Evolutionary conservation across 2,113 vertebrate genomes (phyloP), one percentile per base, ranked within the genome.

Genomic region (Hippocampus guttulatus): DNA sequence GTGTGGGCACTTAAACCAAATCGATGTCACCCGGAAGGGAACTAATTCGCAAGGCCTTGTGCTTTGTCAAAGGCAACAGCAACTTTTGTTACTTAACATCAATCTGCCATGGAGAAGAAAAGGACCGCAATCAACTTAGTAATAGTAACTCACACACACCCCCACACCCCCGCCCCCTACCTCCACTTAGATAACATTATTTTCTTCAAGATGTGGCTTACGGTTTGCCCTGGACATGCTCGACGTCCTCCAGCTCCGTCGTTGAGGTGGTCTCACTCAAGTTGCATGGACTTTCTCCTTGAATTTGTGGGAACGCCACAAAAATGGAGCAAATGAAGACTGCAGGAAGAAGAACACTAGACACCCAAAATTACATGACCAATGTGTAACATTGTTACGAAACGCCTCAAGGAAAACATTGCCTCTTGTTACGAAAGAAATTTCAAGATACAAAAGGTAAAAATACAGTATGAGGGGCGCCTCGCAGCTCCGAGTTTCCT

Each of bases 81-180:
- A 79, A 75, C 82, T 79, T 89, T 88, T 84, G 90, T 90, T 85
- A 81, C 84, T 86, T 75, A 82, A 80, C 83, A 83, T 85, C 87
- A 86, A 81, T 86, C 74, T 80, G 73, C 81, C 45, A 79, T 20
- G 38, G 71, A 67, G 79, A 88, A 88, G 79, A 70, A 90, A 88
- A 87, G 81, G 75, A 65, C 71, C 73, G 68, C 77, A 84, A 85
- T 88, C 83, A 86, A 78, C 84, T 85, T 83, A 87, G 78, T 68
- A 70, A 75, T 86, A 85, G 79, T 85, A 81, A 86, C 70, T 5
- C 30, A 30, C 27, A 30, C 27, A 30, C 3, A 3, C 27, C 27
- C 27, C 27, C 27, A 2, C 25, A 27, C 25, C 25, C 25, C 25
- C 2, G 73, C 74, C 77, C 33, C 71, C 45, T 3, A 30, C 33